phyloP scores from a whole-genome alignment of 2,113 vertebrate genomes.

The Ptilonorhynchus violaceus region DNA sequence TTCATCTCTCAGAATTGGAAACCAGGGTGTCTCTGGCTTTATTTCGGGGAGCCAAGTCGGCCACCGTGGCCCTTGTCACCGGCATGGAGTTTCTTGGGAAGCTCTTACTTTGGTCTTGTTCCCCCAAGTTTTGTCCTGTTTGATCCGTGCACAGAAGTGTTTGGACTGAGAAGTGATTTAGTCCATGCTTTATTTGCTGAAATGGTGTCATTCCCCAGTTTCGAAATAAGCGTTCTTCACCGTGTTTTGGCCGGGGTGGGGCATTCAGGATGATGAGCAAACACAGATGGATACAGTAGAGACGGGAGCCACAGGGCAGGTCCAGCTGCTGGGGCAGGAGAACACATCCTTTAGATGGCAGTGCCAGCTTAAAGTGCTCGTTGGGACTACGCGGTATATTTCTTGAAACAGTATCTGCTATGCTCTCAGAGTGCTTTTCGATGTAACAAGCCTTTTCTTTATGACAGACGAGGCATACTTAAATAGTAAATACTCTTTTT shows the following conservation, averaged over 20 bases:
- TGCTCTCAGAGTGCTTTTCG: neutral
- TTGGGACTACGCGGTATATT: fast-evolving
- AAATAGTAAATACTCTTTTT: neutral
- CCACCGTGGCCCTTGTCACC: fast-evolving
- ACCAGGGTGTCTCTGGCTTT: neutral
- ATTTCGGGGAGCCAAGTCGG: neutral
- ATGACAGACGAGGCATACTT: fast-evolving
- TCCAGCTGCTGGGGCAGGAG: neutral
- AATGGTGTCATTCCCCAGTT: fast-evolving
- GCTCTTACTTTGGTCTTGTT: too few relatives aligned
- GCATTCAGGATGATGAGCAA: neutral
- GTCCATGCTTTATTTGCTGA: neutral
- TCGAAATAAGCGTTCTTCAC: neutral
- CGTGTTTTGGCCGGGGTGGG: neutral
- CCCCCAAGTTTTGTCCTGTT: neutral
- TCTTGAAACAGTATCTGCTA: neutral
- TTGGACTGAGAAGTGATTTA: neutral
- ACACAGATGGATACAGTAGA: fast-evolving
- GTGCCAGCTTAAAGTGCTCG: neutral
- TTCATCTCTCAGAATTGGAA: fast-evolving
- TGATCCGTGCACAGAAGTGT: fast-evolving
- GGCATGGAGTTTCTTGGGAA: neutral
- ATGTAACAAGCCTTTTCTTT: neutral
- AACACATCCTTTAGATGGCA: neutral
- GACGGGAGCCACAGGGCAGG: neutral